These are phyloP conservation scores for Phyllotreta striolata DNA, from an alignment of 2,888 invertebrate genomes.

Conservation along the genomic window DNA sequence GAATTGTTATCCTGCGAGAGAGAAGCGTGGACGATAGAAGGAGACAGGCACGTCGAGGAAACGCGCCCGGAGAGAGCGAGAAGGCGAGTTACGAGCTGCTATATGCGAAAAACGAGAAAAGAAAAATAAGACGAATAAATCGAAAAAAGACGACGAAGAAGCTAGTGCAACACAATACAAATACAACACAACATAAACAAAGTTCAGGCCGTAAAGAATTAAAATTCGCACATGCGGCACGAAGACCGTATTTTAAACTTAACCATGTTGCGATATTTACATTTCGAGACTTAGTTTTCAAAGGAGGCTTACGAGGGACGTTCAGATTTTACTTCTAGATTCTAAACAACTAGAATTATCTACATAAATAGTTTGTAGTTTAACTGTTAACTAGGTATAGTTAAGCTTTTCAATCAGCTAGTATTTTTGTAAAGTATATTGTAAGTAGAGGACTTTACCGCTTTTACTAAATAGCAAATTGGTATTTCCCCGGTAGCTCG, in stretches of 20 bases:
- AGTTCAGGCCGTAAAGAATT: constrained; percentile 55
- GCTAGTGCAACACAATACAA: constrained; percentile 54
- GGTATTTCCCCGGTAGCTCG: constrained; percentile 18
- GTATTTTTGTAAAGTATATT: too few species aligned
- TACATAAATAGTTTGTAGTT: too few species aligned
- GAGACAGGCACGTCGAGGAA: constrained; percentile 5
- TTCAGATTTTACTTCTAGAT: too few species aligned
- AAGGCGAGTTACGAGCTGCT: constrained; percentile 32
- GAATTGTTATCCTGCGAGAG: constrained; percentile 16
- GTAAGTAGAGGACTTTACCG: too few species aligned
- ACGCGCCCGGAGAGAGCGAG: constrained; percentile 38
- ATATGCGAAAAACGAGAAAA: constrained; percentile 21
- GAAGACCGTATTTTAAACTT: constrained; percentile 55
- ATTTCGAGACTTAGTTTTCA: constrained; percentile 44
- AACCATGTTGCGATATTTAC: constrained; percentile 52
- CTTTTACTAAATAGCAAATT: too few species aligned
- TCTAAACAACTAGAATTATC: too few species aligned
- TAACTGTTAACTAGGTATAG: too few species aligned
- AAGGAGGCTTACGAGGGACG: constrained; percentile 15
- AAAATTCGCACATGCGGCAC: constrained; percentile 61
- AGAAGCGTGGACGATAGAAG: neutral
- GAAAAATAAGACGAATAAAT: constrained; percentile 1
- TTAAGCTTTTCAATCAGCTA: too few species aligned
- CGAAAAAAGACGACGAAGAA: constrained; percentile 36
- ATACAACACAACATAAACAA: constrained; percentile 59